Percentiles rank a stretch among this genome's conserved stretches.
Evolutionary conservation across 2,888 invertebrate species (phyloP).

Genomic region (Mimachlamys varia): DNA sequence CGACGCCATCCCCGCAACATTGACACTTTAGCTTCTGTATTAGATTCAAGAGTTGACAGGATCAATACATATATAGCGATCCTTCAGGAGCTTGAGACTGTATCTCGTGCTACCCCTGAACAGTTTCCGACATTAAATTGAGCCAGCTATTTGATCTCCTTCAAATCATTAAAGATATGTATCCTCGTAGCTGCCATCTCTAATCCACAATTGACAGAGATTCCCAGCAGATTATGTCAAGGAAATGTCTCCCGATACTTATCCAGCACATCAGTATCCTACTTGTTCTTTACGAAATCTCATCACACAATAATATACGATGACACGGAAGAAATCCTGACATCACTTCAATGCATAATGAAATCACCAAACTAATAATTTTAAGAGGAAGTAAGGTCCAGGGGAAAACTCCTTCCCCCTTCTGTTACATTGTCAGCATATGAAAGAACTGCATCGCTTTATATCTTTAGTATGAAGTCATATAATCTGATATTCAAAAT

Average conservation of each 20-base stretch:
- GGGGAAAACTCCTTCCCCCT: neutral
- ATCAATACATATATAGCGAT: slow-evolving; percentile 16
- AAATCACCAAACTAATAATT: neutral
- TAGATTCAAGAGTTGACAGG: slow-evolving; percentile 19
- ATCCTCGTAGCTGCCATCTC: neutral
- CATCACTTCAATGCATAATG: neutral
- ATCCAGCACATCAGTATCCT: neutral
- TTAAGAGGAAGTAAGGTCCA: neutral
- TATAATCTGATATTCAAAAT: neutral
- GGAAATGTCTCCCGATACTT: neutral
- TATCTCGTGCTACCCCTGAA: neutral
- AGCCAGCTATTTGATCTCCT: slow-evolving; percentile 23
- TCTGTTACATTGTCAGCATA: neutral
- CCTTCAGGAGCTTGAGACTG: slow-evolving; percentile 27
- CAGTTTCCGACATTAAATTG: neutral
- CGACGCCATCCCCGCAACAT: neutral
- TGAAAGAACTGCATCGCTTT: neutral
- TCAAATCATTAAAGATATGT: slow-evolving; percentile 20
- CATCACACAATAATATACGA: neutral
- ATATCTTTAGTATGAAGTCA: neutral
- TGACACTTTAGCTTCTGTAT: neutral
- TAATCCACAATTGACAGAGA: neutral
- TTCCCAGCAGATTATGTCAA: neutral
- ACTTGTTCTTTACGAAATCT: neutral
- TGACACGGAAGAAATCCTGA: neutral